Base-by-base conservation (phyloP, 2,113 vertebrate species). In the Lycaon pictus region DNA sequence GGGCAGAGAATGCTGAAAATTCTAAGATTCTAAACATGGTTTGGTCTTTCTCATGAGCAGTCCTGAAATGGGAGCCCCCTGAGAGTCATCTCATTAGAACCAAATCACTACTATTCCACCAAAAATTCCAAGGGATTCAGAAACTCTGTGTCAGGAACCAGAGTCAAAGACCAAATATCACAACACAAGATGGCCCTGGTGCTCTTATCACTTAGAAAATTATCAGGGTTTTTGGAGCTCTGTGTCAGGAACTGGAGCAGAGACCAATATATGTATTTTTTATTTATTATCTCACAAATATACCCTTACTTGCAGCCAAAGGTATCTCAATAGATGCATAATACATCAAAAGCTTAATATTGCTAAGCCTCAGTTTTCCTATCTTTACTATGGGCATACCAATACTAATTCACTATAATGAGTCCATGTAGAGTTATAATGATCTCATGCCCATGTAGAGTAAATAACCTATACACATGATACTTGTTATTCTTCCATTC, bases 201-300 rank as follows among this genome's bases (percentile, higher is more conserved):
- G 51, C 6, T 88, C n/a, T 55, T 69, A 37, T 29, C 67, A 56
- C 10, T 71, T 56, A 72, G 67, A 25, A 88, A 88, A 72, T 58
- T 7, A 72, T 32, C 67, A 58, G 23, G 23, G 27, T 72, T 88
- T 25, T 37, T 55, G 13, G 51, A 88, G 67, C 3, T 88, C 35
- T 72, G 5, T 56, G 16, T 5, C 15, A 88, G 53, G 53, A 56
- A 37, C 53, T 72, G 16, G 23, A 55, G n/a, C 29, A 79, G 51
- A 79, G 51, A 79, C 17, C 76, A 53, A n/a, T 55, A 35, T 8
- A 56, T 25, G 22, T 55, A 85, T 77, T 56, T 85, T 79, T 63
- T 88, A 58, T 69, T 63, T 88, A 58, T 87, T 93, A 81, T 81
- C 74, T 62, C 84, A 80, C 63, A 87, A 81, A 22, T 71, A 74